Evolutionary conservation across 2,797 vertebrate species (phyloP), one percentile per base, ranked within the genome.

Genomic region (Columba guinea): DNA sequence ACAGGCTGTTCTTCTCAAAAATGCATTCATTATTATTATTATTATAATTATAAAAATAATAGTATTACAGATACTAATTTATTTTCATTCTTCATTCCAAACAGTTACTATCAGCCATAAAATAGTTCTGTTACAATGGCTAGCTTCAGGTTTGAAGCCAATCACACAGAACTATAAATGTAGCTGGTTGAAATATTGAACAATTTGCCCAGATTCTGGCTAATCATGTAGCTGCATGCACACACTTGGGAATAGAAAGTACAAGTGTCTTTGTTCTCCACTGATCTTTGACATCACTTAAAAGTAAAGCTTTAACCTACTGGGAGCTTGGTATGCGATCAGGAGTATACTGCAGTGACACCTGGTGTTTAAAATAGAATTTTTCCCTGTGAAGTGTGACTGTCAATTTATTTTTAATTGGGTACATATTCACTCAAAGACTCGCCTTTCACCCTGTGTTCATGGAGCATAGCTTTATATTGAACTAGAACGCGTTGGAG

Each of bases 291-390:
- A 46, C 75, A 83, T 23, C 5, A 0, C 64, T 80, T 60, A 7
- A 35, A 90, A 94, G 86, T 28, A 68, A 78, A 84, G 81, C 67
- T 84, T 81, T 58, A 79, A 78, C 49, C 49, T 65, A 52, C 67
- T 1, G 3, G 41, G 26, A 81, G 68, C 59, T 76, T 34, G 17
- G 55, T 41, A 7, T 44, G 84, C 46, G 17, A 24, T 65, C 9
- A 10, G 37, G 32, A 58, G 56, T 58, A 85, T 87, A 28, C 91
- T 93, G 85, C 93, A 96, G 93, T 97, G 95, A 97, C 96, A 95
- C 90, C 95, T 97, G 96, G 90, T 86, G 95, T 96, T 93, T 91
- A 55, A 95, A 96, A 86, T 1, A 78, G 79, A 90, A 65, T 79
- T 73, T 32, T 60, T 84, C 77, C 37, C 48, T 92, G 55, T 81